Evolutionary conservation across 2,113 vertebrate species (phyloP).

Genomic region (Anser cygnoides): DNA sequence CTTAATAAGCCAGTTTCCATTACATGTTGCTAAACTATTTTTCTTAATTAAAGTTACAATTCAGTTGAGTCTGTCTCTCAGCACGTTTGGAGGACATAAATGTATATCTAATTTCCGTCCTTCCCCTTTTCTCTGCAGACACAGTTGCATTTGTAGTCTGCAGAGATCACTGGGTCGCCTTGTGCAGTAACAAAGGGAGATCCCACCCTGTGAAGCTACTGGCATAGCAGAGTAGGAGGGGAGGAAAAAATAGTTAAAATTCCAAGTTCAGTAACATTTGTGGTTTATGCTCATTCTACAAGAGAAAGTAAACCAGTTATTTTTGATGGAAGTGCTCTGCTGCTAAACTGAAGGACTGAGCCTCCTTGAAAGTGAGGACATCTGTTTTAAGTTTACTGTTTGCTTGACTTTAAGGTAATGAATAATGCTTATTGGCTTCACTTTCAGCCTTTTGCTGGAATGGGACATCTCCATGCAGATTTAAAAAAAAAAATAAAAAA

Average conservation of each 20-base stretch:
- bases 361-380: neutral
- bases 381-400: neutral
- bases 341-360: neutral
- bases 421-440: neutral
- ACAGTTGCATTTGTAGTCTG: neutral
- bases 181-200: neutral
- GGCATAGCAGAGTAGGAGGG: too few species aligned
- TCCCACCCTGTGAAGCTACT: neutral
- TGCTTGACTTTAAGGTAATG: neutral
- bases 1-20: neutral
- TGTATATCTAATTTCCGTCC: neutral
- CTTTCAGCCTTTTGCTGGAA: neutral
- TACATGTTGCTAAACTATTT: neutral
- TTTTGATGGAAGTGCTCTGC: neutral
- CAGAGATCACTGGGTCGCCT: neutral
- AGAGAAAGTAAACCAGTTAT: neutral
- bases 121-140: neutral
- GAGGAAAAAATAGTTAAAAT: neutral
- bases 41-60: neutral
- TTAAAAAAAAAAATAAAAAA: too few species aligned
- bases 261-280: neutral
- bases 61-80: neutral
- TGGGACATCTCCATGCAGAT: neutral
- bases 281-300: neutral
- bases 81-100: neutral